Evolutionary conservation across 2,113 vertebrate genomes (phyloP), one percentile per base, ranked within the genome.

Genomic region (Odontophorus gujanensis): DNA sequence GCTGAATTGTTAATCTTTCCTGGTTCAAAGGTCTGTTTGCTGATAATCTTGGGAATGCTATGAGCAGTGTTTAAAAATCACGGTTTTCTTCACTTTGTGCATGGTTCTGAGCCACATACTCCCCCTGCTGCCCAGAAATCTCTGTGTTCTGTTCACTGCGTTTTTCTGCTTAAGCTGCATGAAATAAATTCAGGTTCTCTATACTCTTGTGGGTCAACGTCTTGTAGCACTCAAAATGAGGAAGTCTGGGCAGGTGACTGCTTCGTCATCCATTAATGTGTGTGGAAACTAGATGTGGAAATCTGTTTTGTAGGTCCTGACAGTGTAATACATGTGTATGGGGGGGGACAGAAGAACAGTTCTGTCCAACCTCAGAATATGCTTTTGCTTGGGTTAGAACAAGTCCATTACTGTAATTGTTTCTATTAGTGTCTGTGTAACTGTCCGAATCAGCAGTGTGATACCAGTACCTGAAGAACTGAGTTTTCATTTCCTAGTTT

Each of bases 91-190:
- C 3, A 11, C 63, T 81, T 67, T 59, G 34, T n/a, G 16, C 48
- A 22, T 57, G 20, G 61, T 38, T 81, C 62, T 72, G 78, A 85
- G 58, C n/a, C 26, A 55, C n/a, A 69, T 45, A 8, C 66, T 94
- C 73, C 78, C 87, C 58, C 71, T 96, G 63, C 87, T 94, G 89
- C 78, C 55, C n/a, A 34, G 11, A 28, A 71, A 24, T 67, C 50
- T 89, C 32, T 4, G 5, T 4, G 6, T 84, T 43, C 7, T 47
- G 34, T 66, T 65, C 40, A 7, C 16, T 51, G 48, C 22, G 5
- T 72, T 81, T 48, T 75, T 34, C 32, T 81, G 50, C 57, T 57
- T 48, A 79, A 91, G 25, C 47, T 75, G 9, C 13, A 14, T 68
- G 67, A 43, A 81, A 53, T 68, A 26, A 43, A 57, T 57, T 63